Conservation (phyloP, 2,113 vertebrate species). For the Eptesicus fuscus region DNA sequence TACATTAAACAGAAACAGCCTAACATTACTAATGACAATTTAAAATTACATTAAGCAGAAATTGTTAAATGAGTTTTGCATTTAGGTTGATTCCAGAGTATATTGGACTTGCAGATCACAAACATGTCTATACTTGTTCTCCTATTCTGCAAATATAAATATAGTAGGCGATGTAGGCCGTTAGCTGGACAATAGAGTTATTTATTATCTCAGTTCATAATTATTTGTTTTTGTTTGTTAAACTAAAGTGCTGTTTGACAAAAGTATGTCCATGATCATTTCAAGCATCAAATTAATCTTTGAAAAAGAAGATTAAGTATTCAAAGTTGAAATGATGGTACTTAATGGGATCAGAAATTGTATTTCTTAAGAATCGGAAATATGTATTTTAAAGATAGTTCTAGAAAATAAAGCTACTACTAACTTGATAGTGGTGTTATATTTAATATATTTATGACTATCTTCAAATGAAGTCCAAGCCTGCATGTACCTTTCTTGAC, state of each 20-base stretch:
- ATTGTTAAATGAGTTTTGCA: conserved; percentile 53
- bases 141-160: conserved; percentile 75
- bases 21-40: conserved; percentile 13
- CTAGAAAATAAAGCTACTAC: not conserved
- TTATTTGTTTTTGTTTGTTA: conserved; percentile 76
- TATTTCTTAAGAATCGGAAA: conserved; percentile 6
- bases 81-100: conserved; percentile 69
- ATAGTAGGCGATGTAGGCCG: conserved; percentile 74
- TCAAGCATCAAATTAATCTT: conserved; percentile 49
- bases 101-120: conserved; percentile 70
- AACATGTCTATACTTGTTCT: conserved; percentile 82
- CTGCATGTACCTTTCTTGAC: not conserved
- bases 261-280: conserved; percentile 57
- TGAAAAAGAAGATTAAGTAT: conserved; percentile 47
- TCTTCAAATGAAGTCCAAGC: not conserved
- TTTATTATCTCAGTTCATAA: conserved; percentile 69
- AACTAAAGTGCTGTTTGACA: conserved; percentile 67
- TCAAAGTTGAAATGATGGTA: not conserved
- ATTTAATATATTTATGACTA: not conserved
- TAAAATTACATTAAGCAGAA: conserved; percentile 25
- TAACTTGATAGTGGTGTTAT: not conserved
- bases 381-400: conserved; percentile 28
- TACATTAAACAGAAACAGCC: not conserved
- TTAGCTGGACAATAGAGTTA: conserved; percentile 69
- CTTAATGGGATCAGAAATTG: conserved; percentile 4